Evolutionary conservation across 2,113 vertebrate genomes (phyloP), one percentile per base, ranked within the genome.

Genomic region (Opisthocomus hoazin): DNA sequence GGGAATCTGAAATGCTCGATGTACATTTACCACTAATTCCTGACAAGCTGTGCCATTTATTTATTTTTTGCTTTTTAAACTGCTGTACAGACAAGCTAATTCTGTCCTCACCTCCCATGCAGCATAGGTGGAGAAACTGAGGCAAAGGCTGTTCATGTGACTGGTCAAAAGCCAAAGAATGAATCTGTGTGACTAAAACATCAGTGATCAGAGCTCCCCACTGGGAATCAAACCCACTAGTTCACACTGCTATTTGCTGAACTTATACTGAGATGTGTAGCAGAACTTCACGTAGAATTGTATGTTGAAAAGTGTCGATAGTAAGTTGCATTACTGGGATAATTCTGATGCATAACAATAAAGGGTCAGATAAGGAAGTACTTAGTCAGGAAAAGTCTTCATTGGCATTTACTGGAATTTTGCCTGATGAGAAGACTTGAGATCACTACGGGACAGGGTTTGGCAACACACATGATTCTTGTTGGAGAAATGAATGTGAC

Each of bases 261-360:
- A 53, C 48, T n/a, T 4, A 18, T 36, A 6, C 37, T 29, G 30
- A 77, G 46, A 21, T 36, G 34, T 3, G 34, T 29, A 43, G 26
- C 60, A 74, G 60, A 64, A 64, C 19, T 61, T 58, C 12, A 13
- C 0, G 1, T 50, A n/a, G 36, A 50, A n/a, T 15, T 1, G 0
- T 56, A 17, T 29, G 21, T 32, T 68, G 45, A 43, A 46, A 78
- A 66, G 21, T 26, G 13, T 45, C 30, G 43, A 11, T 7, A 66
- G 21, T 22, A 74, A 75, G 22, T 70, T 65, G 34, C 10, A 13
- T 46, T 61, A 22, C 41, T 50, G 4, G 0, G 39, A 6, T 54
- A 50, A 23, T 79, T 82, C 57, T 89, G 6, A 11, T 13, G 12
- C 12, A 6, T 64, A 27, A 34, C 4, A 4, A 50, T 66, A 57